These are phyloP conservation scores for Chlamydotis undulata DNA, from an alignment of 2,113 vertebrate genomes.

Conservation along the genomic window DNA sequence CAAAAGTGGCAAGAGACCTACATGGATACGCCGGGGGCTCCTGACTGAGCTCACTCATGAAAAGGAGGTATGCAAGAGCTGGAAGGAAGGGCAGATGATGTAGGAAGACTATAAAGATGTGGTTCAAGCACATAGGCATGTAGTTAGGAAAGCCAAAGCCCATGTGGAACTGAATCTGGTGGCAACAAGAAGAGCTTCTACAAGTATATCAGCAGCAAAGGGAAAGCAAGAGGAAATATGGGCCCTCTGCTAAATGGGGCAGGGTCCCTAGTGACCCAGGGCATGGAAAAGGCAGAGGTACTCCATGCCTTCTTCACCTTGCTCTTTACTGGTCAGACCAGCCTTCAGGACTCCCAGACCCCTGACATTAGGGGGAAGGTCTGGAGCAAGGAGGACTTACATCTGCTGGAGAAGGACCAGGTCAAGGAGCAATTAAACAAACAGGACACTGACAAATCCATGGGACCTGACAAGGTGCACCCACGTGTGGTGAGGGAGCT, in stretches of 20 bases:
- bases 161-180: neutral
- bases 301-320: neutral
- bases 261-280: too few relatives aligned
- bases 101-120: neutral
- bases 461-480: neutral
- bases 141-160: neutral
- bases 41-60: neutral
- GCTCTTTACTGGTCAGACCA: neutral
- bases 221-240: too few relatives aligned
- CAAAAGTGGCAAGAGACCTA: neutral
- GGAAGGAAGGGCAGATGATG: neutral
- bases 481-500: neutral
- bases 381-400: neutral
- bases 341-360: neutral
- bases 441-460: neutral
- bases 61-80: neutral
- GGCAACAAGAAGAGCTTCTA: neutral
- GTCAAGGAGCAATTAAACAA: neutral
- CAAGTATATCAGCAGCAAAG: too few relatives aligned
- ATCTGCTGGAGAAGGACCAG: neutral
- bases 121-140: neutral
- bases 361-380: neutral
- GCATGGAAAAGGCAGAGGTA: too few relatives aligned
- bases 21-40: neutral
- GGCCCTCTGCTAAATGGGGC: too few relatives aligned